Base-by-base conservation (phyloP, 92 coral and sea anemone species). In the Phenganax stokvisi region DNA sequence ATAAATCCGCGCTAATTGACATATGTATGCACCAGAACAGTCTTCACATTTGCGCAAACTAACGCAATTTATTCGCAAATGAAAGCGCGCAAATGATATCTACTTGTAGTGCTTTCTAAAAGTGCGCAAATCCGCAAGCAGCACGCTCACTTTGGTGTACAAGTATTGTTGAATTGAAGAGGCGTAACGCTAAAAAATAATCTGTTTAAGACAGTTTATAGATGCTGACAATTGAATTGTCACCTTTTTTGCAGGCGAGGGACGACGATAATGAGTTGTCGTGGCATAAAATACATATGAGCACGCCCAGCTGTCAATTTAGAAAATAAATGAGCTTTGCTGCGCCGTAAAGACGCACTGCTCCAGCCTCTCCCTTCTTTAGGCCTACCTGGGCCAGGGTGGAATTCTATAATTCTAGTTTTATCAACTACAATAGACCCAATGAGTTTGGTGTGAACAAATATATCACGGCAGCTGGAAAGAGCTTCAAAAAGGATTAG, bases 191-290 rank as follows among this genome's bases (percentile, higher is more conserved):
- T 65, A 67, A 79, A 68, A 20, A 79, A 12, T 79, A 63, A 79
- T 79, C 83, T 63, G 62, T 79, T 79, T 79, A 79, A 54, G 62
- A 15, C 74, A 79, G 61, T 79, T 79, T 79, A 79, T 79, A 17
- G 81, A 77, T 65, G 65, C 72, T 77, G 83, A 79, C 83, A 79
- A 79, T 79, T 79, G 83, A 79, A 65, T 79, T 79, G 83, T 79
- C 83, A 79, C 83, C 83, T 79, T 64, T 79, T 79, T 62, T 78
- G 9, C 54, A 64, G 80, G 83, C 83, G 83, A 68, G 73, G 29
- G 83, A 79, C 74, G 13, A 61, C 52, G 83, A 62, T 79, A 79
- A 79, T 30, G 83, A 63, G 59, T 65, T 60, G 69, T 58, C 81
- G 57, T 77, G 72, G 71, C 70, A 77, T 76, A 76, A 71, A 27